A percentile compares a stretch with the other conserved stretches of the same genome.
Conservation (phyloP, 2,888 invertebrate species). For the Nasonia oneida region DNA sequence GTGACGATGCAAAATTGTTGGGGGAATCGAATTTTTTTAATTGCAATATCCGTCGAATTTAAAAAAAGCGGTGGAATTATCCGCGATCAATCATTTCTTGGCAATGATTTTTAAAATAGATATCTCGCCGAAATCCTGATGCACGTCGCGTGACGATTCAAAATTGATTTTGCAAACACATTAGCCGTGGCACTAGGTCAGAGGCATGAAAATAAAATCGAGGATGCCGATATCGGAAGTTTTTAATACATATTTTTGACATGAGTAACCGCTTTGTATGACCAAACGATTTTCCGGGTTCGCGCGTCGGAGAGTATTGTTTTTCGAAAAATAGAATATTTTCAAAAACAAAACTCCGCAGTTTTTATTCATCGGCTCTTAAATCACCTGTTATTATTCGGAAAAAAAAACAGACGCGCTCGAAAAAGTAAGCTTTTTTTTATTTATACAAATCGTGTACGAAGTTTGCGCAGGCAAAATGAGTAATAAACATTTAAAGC, state of each 20-base stretch:
- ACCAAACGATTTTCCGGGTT: not conserved
- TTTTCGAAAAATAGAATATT: not conserved
- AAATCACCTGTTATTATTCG: not conserved
- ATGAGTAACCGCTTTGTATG: slow-evolving; percentile 8
- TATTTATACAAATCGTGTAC: not conserved
- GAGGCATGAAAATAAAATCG: not conserved
- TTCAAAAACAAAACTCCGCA: not conserved
- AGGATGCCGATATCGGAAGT: not conserved
- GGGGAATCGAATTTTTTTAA: too few species aligned
- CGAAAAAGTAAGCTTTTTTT: not conserved
- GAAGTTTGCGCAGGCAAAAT: not conserved
- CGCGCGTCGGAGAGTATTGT: not conserved
- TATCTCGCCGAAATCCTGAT: not conserved
- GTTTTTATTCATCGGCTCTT: not conserved
- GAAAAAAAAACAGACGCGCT: not conserved
- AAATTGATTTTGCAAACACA: slow-evolving; percentile 13
- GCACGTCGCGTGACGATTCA: not conserved
- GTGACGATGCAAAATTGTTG: too few species aligned
- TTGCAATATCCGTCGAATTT: not conserved
- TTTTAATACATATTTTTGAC: slow-evolving; percentile 15
- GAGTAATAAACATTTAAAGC: not conserved
- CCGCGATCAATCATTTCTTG: not conserved
- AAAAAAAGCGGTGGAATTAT: not conserved
- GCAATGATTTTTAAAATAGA: not conserved
- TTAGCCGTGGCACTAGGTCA: not conserved